Conservation (phyloP, 2,797 vertebrate genomes). For the Pangasius macronema region DNA sequence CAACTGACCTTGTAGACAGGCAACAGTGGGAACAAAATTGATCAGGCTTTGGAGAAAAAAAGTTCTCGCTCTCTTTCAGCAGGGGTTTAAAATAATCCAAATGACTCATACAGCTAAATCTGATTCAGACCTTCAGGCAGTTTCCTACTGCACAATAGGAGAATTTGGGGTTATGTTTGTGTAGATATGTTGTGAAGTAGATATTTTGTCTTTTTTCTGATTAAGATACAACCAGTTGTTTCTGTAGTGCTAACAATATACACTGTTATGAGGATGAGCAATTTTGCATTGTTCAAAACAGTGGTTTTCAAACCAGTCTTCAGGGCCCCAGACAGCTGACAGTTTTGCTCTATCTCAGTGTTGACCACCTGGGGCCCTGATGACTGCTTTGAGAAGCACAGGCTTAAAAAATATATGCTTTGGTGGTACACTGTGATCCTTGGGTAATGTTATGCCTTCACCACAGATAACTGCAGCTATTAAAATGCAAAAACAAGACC, state of each 20-base stretch:
- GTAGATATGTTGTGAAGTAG: background rate
- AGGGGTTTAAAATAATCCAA: constrained; percentile 13
- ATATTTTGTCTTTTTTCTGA: background rate
- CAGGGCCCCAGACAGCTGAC: background rate
- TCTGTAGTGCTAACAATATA: background rate
- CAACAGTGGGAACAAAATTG: constrained; percentile 59
- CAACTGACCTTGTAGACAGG: constrained; percentile 58
- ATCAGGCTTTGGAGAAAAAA: constrained; percentile 46
- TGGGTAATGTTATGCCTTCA: background rate
- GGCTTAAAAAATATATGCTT: background rate
- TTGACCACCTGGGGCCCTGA: background rate
- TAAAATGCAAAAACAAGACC: background rate
- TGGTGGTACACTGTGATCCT: no score
- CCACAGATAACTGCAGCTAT: background rate
- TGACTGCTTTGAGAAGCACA: background rate
- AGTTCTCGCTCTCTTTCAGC: background rate
- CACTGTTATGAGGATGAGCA: background rate
- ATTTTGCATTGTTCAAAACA: constrained; percentile 5
- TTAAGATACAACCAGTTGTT: background rate
- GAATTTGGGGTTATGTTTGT: background rate
- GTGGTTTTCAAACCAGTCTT: background rate
- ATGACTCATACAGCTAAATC: background rate
- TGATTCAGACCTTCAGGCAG: constrained; percentile 19
- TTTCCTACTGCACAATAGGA: constrained; percentile 7
- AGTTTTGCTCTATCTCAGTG: background rate